Conservation (phyloP, 92 coral and sea anemone genomes). For the Epizoanthus scotinus region DNA sequence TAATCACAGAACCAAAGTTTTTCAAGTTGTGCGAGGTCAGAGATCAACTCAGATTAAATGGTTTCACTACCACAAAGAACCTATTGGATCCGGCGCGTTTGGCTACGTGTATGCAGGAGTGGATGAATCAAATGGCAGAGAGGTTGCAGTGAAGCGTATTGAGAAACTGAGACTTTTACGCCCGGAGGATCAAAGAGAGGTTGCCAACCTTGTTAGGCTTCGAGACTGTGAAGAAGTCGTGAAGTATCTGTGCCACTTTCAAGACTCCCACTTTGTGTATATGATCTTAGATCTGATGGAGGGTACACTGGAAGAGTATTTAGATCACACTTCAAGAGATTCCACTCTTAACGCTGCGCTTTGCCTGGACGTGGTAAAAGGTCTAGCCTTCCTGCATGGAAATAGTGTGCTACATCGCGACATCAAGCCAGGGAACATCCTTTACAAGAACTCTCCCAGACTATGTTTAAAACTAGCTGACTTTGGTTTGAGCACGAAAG, state of each 20-base stretch:
- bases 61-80: slow-evolving; percentile 6
- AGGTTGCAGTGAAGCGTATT: slow-evolving; percentile 42
- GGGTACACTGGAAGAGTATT: slow-evolving; percentile 36
- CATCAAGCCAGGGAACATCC: slow-evolving; percentile 56
- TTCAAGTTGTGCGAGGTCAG: slow-evolving; percentile 26
- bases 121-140: slow-evolving; percentile 36
- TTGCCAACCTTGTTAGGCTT: slow-evolving; percentile 10
- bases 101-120: slow-evolving; percentile 44
- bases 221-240: slow-evolving; percentile 47
- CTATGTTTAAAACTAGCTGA: slow-evolving; percentile 48
- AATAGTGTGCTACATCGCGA: slow-evolving; percentile 50
- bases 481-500: slow-evolving; percentile 50
- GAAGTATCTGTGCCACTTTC: background rate
- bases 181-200: slow-evolving; percentile 39
- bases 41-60: background rate
- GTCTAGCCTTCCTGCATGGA: slow-evolving; percentile 32
- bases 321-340: background rate
- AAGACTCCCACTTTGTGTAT: slow-evolving; percentile 9
- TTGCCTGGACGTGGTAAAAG: slow-evolving; percentile 39
- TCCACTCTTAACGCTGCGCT: background rate
- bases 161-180: slow-evolving; percentile 11
- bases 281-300: slow-evolving; percentile 46
- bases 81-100: slow-evolving; percentile 29
- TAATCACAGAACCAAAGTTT: background rate
- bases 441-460: slow-evolving; percentile 40